Base-by-base conservation (phyloP, 2,888 invertebrate species). In the Drosophila neoperkinsi region DNA sequence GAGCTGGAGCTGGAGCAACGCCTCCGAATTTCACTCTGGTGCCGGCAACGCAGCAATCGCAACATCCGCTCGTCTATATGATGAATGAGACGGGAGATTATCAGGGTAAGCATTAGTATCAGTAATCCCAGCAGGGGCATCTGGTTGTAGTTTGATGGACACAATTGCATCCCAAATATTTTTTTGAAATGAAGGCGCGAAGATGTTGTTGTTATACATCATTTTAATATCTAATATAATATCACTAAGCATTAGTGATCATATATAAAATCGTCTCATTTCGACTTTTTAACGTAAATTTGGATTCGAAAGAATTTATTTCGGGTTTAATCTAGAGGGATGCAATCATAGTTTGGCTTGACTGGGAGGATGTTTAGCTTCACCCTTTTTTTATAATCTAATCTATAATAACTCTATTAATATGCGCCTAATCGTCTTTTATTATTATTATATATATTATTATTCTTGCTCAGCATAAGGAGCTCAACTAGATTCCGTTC, bases 11-110 rank as follows among this genome's bases (percentile, higher is more conserved):
- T 7, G 21, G 49, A 25, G 18, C 55, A 33, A 46, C 46, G 25
- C 16, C 25, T 10, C 65, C 31, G 46, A 21, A 34, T 13, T 31
- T 72, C 0, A 73, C 60, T 0, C 16, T 85, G 31, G 83, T 85
- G 18, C 71, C 73, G 11, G 67, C 49, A 88, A 81, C 68, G 31
- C 79, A 89, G 33, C 84, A 91, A 62, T 76, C 91, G 11, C 89
- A 92, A 74, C 90, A 90, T 80, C 87, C 92, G 7, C 87, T 93
- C 16, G 83, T 93, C 0, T 69, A 93, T n/a, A 88, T 93, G 53
- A 91, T 91, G 69, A 92, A 92, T 28, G 90, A 92, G 30, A 89
- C 90, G 25, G 93, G 93, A 28, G 88, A 91, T 71, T 91, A 88
- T 77, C 93, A 93, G 86, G 91, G 93, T 93, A 81, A 76, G 74